phyloP scores from a whole-genome alignment of 2,797 vertebrate species.

The Malurus leucopterus region DNA sequence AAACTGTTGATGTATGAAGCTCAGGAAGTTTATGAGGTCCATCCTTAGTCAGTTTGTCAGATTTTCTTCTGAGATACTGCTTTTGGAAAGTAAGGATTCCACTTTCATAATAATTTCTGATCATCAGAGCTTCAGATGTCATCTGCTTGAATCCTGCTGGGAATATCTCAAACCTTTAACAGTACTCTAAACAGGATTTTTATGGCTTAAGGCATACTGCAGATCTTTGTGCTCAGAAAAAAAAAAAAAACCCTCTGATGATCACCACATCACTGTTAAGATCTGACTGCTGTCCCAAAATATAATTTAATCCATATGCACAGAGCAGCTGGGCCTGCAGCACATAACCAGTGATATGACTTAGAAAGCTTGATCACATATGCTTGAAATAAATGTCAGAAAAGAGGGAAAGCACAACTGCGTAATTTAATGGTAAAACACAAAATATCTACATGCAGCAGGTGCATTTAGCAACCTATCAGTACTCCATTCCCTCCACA shows the following conservation, averaged over 20 bases:
- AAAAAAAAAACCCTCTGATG: background rate
- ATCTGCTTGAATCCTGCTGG: background rate
- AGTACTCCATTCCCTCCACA: background rate
- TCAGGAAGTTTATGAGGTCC: background rate
- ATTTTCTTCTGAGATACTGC: background rate
- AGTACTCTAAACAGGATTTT: background rate
- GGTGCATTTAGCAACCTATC: background rate
- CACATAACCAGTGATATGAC: background rate
- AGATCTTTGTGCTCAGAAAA: background rate
- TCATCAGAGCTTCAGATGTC: background rate
- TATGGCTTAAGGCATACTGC: background rate
- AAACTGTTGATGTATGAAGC: background rate
- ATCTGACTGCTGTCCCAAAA: background rate
- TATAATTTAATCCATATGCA: slow-evolving; percentile 15
- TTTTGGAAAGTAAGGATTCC: background rate
- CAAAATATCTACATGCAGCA: background rate
- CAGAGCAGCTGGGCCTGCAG: background rate
- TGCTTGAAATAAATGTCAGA: slow-evolving; percentile 19
- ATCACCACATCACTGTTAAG: background rate
- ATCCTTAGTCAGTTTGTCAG: background rate
- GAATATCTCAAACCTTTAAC: background rate
- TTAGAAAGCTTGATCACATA: background rate
- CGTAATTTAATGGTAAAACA: background rate
- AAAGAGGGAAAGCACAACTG: slow-evolving; percentile 17
- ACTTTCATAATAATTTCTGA: background rate